These are phyloP conservation scores for Emberiza fucata DNA, from an alignment of 2,113 vertebrate species.

Conservation along the genomic window DNA sequence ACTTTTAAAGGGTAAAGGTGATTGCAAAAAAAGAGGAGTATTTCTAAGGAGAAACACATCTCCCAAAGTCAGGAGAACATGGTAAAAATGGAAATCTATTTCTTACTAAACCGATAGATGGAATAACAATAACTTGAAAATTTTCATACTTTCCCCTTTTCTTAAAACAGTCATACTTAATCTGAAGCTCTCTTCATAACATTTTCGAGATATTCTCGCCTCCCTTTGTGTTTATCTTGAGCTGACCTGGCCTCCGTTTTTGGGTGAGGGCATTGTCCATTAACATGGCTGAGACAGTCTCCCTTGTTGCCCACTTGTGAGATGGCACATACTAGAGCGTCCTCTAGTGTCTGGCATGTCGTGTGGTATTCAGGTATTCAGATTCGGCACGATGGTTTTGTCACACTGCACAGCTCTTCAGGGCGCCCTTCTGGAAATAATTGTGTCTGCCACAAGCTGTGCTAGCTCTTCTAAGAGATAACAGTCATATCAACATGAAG, in stretches of 20 bases:
- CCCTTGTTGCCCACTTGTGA: background rate
- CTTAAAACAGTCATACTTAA: background rate
- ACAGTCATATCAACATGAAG: background rate
- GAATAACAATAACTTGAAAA: background rate
- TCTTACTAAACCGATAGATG: background rate
- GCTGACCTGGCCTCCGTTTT: background rate
- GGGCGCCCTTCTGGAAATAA: background rate
- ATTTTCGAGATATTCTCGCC: background rate
- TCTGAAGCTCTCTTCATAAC: background rate
- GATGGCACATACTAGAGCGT: background rate
- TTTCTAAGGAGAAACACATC: background rate
- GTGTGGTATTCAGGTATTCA: rapidly evolving
- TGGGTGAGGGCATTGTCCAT: background rate
- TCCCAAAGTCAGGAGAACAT: background rate
- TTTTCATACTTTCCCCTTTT: background rate
- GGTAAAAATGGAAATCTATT: background rate
- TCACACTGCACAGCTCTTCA: background rate
- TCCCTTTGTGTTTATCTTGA: background rate
- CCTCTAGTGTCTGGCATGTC: too few relatives aligned
- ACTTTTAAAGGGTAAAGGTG: background rate
- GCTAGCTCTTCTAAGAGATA: background rate
- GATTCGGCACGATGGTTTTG: background rate
- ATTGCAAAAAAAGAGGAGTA: background rate
- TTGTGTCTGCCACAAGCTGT: background rate
- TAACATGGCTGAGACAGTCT: background rate